Evolutionary conservation across 2,113 vertebrate genomes (phyloP).

Genomic region (Leucoraja erinaceus): DNA sequence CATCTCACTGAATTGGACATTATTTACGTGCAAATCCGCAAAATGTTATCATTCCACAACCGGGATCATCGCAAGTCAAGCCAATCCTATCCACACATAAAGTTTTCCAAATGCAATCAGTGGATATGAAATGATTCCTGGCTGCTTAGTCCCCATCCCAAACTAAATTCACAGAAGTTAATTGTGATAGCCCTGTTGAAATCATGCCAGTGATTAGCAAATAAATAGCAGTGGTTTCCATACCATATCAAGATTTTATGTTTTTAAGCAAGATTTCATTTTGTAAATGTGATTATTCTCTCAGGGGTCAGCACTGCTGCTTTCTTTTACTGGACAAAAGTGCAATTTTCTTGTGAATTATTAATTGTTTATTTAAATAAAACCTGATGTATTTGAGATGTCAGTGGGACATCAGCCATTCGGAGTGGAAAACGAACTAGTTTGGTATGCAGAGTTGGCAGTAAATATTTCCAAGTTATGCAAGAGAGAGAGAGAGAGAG

Average conservation of each 20-base stretch:
- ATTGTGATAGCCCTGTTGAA: too few species aligned
- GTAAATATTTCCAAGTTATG: neutral
- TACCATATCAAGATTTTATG: neutral
- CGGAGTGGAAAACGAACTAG: neutral
- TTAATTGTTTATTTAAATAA: neutral
- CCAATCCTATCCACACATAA: neutral
- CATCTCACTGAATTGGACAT: neutral
- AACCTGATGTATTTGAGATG: neutral
- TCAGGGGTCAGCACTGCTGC: neutral
- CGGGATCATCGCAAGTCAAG: neutral
- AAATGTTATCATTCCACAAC: neutral
- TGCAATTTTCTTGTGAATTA: neutral
- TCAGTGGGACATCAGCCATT: neutral
- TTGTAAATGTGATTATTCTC: neutral
- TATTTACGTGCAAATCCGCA: neutral
- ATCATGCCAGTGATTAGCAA: neutral
- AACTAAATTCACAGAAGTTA: neutral
- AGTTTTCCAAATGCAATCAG: neutral
- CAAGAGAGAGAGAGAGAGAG: neutral
- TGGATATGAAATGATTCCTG: neutral
- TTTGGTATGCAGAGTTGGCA: neutral
- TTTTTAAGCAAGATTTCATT: neutral
- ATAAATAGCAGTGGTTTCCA: neutral
- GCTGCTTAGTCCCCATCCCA: neutral
- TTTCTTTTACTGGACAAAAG: neutral